Evolutionary conservation across 23 tunicate genomes (phyloP), one percentile per base, ranked within the genome.

Genomic region (Halocynthia aurantium): DNA sequence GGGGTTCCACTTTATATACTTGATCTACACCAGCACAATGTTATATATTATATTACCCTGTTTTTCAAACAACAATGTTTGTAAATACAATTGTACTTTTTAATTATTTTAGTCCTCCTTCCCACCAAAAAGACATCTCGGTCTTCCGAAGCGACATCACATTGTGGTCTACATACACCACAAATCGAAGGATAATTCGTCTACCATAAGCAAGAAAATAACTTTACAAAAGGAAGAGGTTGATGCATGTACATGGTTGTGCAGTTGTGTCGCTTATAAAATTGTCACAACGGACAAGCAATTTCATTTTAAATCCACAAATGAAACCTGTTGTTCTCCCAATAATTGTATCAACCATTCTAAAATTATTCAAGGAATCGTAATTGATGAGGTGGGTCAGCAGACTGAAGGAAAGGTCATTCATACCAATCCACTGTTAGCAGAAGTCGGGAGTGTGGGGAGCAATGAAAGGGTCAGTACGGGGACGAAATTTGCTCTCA

Each of bases 401-500:
- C 11, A 11, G 55, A 53, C 31, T 6, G 64, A 15, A 72, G 69
- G 78, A 74, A 74, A 2, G 13, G 22, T 74, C 17, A 74, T 74
- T 10, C 31, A 62, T 54, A 56, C 64, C n/a, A 54, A 52, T 8
- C 62, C 78, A 8, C 64, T 74, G n/a, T 74, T 74, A 0, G 11
- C 10, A 7, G 62, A 54, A 17, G 64, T 21, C 22, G 10, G 62
- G 12, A 10, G 56, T 8, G 31, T 8, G 1, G 70, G 56, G 22
- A 22, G 13, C 17, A 56, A 0, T 76, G 93, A 87, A 62, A 61
- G 93, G 6, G 82, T 87, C 12, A 87, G 93, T 67, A 87, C 93
- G 55, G 93, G 93, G 5, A 87, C 93, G 6, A 81, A 77, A 53
- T 87, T 71, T 82, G 93, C 93, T 21, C 58, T 87, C n/a, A 87